phyloP scores from a whole-genome alignment of 2,113 vertebrate genomes.

The Chiloscyllium plagiosum region DNA sequence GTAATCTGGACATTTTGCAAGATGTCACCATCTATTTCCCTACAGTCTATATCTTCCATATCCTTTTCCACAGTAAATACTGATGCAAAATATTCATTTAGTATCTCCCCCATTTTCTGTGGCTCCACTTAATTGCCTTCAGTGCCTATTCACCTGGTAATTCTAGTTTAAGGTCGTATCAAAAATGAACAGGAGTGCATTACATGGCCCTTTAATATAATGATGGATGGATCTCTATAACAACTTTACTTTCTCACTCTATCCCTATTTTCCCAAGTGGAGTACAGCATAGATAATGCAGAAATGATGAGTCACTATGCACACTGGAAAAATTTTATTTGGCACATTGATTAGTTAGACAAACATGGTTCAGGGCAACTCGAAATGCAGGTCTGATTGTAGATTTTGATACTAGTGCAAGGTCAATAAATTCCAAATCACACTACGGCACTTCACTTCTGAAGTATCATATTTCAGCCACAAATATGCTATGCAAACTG shows the following conservation, averaged over 20 bases:
- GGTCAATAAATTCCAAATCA: background rate
- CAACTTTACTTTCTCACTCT: background rate
- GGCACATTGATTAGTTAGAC: background rate
- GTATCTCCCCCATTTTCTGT: no score
- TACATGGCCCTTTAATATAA: background rate
- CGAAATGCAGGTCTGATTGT: background rate
- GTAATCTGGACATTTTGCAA: no score
- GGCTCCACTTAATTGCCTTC: background rate
- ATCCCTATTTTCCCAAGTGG: background rate
- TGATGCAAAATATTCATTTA: no score
- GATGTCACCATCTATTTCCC: no score
- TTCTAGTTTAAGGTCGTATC: background rate
- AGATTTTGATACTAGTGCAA: background rate
- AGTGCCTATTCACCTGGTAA: background rate
- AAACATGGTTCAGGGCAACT: background rate
- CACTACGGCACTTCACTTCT: background rate
- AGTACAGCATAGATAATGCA: background rate
- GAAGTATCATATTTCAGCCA: background rate
- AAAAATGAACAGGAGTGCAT: background rate
- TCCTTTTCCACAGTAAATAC: no score
- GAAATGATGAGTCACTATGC: background rate
- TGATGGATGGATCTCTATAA: background rate
- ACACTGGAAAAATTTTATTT: background rate
- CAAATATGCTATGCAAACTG: background rate
- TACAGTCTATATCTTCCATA: no score